These are phyloP conservation scores for Panulirus ornatus DNA, from an alignment of 1,140 invertebrate species.

Conservation along the genomic window DNA sequence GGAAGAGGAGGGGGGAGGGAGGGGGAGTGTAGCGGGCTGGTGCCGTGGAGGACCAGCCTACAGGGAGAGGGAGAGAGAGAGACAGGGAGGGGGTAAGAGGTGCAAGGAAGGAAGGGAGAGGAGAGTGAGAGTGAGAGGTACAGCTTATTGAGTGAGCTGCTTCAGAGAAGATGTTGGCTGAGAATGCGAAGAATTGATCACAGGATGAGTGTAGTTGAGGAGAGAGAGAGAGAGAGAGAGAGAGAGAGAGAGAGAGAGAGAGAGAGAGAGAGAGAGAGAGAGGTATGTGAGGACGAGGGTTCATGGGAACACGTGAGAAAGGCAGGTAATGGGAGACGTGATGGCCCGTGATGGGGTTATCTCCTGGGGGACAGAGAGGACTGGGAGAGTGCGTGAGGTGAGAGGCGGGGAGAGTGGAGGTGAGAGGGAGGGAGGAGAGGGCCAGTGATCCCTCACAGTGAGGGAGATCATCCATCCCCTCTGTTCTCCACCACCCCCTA, in stretches of 20 bases:
- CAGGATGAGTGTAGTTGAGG: not conserved
- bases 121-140: not conserved
- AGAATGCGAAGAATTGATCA: not conserved
- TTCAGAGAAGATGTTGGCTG: not conserved
- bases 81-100: not conserved
- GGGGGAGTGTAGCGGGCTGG: not conserved
- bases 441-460: too few relatives aligned
- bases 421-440: not conserved
- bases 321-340: too few relatives aligned
- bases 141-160: not conserved
- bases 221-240: not conserved
- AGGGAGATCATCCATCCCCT: too few relatives aligned
- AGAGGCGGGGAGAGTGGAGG: not conserved
- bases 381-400: too few relatives aligned
- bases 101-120: not conserved
- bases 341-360: too few relatives aligned
- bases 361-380: too few relatives aligned
- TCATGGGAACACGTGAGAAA: too few relatives aligned
- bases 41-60: not conserved
- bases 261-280: not conserved
- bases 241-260: not conserved
- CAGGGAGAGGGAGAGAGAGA: not conserved
- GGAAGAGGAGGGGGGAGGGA: not conserved
- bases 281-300: not conserved
- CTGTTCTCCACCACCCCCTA: too few relatives aligned